Percentiles rank a stretch among this genome's conserved stretches.
Evolutionary conservation across 92 coral and sea anemone species (phyloP).

Genomic region (Zoanthus sansibaricus): DNA sequence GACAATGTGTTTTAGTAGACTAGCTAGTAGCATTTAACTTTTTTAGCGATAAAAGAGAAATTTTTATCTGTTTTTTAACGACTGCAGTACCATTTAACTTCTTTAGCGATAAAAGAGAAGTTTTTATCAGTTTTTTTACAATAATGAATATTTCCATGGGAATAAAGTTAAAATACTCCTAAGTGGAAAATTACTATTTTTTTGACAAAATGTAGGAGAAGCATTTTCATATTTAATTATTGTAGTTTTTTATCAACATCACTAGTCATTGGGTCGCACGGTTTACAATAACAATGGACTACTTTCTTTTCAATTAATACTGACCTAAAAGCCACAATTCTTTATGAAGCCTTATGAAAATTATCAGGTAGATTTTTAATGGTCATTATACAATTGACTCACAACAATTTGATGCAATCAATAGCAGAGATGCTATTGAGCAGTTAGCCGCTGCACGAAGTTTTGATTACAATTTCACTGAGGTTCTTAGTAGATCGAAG

Average conservation of each 20-base stretch:
- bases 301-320: not conserved
- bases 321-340: not conserved
- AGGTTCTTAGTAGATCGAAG: not conserved
- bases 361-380: not conserved
- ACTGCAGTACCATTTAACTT: not conserved
- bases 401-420: not conserved
- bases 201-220: not conserved
- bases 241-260: not conserved
- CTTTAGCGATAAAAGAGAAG: not conserved
- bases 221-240: too few relatives aligned
- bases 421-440: not conserved
- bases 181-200: not conserved
- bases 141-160: not conserved
- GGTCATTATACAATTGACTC: not conserved
- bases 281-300: not conserved
- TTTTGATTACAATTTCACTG: not conserved
- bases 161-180: not conserved
- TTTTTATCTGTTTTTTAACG: not conserved
- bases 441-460: not conserved
- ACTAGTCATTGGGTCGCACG: not conserved
- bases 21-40: not conserved
- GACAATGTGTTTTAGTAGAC: not conserved
- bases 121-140: not conserved
- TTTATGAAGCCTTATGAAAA: not conserved
- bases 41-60: not conserved